A percentile compares a stretch with the other conserved stretches of the same genome.
Conservation (phyloP, 2,113 vertebrate genomes). For the Tamias sibiricus region DNA sequence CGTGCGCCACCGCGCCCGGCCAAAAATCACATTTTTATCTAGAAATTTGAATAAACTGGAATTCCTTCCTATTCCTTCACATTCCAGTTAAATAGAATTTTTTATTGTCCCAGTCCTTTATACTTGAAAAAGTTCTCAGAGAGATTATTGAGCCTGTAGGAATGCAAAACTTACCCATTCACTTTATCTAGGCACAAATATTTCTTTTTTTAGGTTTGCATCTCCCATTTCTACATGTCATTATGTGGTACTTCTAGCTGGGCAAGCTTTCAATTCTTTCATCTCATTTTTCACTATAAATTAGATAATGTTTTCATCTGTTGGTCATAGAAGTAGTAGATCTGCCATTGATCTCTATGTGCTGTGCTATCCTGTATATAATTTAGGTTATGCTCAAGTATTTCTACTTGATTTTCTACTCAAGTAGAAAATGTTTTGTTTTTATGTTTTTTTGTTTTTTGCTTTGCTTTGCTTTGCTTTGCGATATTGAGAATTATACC, state of each 20-base stretch:
- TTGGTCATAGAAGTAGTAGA: not conserved
- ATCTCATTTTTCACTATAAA: constrained; percentile 42
- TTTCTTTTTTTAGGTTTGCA: not conserved
- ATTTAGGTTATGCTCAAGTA: not conserved
- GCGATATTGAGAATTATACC: no score
- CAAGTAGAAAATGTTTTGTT: not conserved
- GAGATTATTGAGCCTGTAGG: not conserved
- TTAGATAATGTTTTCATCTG: no score
- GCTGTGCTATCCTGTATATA: not conserved
- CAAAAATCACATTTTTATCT: not conserved
- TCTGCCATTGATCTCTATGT: not conserved
- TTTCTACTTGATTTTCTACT: not conserved
- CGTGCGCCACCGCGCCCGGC: no score
- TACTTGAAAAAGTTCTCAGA: not conserved
- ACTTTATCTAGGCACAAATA: not conserved
- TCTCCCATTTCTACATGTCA: not conserved
- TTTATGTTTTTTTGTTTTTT: no score
- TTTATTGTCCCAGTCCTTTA: not conserved
- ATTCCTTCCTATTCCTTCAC: not conserved
- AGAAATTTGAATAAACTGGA: not conserved
- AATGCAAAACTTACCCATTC: not conserved
- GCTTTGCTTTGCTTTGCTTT: no score
- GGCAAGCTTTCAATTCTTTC: not conserved
- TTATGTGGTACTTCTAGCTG: not conserved
- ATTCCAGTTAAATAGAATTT: not conserved